Base-by-base conservation (phyloP, 2,888 invertebrate species). In the Psylliodes chrysocephalus region DNA sequence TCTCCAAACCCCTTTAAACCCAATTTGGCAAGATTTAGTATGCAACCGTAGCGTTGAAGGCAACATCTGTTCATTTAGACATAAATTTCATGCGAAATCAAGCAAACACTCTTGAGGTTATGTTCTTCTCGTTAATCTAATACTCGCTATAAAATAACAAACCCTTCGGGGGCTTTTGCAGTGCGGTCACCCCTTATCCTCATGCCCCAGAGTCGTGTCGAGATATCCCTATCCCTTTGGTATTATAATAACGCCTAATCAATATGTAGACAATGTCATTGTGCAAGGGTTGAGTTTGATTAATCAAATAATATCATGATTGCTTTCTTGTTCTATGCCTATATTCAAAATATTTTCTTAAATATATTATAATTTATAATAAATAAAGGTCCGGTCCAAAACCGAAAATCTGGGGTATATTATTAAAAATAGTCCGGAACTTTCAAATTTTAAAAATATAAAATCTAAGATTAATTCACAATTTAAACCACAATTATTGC, bases 211-310 rank as follows among this genome's bases (percentile, higher is more conserved):
- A 28, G 47, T 19, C 10, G 8, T n/a, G n/a, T 22, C 47, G 38
- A 52, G 22, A 22, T 14, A 52, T 52, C 22, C 40, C 14, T 19
- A 14, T 40, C 59, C 59, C 59, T 40, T 30, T 51, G 15, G 14
- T 60, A 14, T 55, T 57, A 60, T 60, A 60, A 66, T 63, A 63
- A 63, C 56, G 54, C 60, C 63, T 66, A 63, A 66, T 66, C 66
- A 66, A 66, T 60, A 66, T 68, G 65, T 60, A 57, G 60, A 68
- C 65, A 68, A 67, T 61, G 68, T 63, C 56, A 60, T 68, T 68
- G 65, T 64, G 64, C 62, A 63, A 64, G 69, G 66, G 62, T 57
- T 62, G 56, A 66, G n/a, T 64, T 66, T 62, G 63, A 59, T 69
- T 64, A 66, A 62, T 38, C 38, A 10, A 14, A 22, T 6, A 22